Base-by-base conservation (phyloP, 2,113 vertebrate species). In the Atrichornis clamosus region DNA sequence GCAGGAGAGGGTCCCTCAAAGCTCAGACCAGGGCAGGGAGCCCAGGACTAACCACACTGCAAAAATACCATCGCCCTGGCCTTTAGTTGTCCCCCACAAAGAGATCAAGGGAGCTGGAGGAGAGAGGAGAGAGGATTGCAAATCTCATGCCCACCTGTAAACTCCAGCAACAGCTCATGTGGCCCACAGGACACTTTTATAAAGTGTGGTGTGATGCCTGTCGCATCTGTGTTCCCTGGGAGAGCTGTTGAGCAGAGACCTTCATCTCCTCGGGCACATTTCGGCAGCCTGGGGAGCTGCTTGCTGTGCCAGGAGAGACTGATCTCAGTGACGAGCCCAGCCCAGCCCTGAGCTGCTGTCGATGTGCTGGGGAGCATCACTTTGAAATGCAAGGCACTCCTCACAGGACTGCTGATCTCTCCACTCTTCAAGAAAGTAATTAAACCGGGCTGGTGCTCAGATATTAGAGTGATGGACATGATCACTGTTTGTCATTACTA, bases 401-500 rank as follows among this genome's bases (percentile, higher is more conserved):
- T n/a, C n/a, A 0, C 67, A 55, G 94, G 46, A 58, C 91, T 63
- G 93, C 91, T 89, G 60, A 70, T 92, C 89, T 67, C 91, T 50
- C 60, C 42, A 20, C 93, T 95, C 87, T 93, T 78, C 88, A 84
- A 91, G 90, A 87, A 94, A 95, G 87, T 89, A 93, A 96, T 95
- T 97, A 95, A 92, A 77, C 86, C 2, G 7, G 90, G 94, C 95
- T 90, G 76, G 39, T 84, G 86, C 93, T 96, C 91, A 90, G 79
- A 93, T 97, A 93, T 76, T n/a, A 72, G 91, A 75, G 84, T 95
- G 96, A 97, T 95, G 94, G 95, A 95, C 94, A 84, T 91, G 95
- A 96, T 95, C 95, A 33, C 93, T 95, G 41, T 90, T 90, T 96
- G 94, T 95, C 94, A 81, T 92, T 93, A 90, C 86, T 95, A 95